A percentile compares a stretch with the other conserved stretches of the same genome.
These are phyloP conservation scores for Drosophila azteca DNA, from an alignment of 1,140 invertebrate genomes.

Conservation along the genomic window DNA sequence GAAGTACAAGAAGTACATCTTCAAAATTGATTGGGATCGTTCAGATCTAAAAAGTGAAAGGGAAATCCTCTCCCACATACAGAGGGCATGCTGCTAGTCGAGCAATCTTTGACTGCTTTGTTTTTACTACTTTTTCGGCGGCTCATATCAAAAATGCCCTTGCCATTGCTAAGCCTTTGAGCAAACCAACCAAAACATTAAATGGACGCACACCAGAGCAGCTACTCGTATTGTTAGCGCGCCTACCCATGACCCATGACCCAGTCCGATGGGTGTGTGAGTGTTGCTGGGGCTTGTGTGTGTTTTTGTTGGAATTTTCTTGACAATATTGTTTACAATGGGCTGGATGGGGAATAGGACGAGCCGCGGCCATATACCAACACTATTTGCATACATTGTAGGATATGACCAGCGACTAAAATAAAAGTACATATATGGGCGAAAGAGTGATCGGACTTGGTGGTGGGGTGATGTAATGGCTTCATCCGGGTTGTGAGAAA, in stretches of 20 bases:
- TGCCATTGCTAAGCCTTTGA: conserved; percentile 58
- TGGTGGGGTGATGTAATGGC: conserved; percentile 6
- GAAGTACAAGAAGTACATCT: too few relatives aligned
- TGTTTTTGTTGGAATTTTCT: too few relatives aligned
- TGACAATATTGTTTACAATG: conserved; percentile 57
- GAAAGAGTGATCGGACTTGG: conserved; percentile 29
- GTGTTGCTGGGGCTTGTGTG: conserved; percentile 14
- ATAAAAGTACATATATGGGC: conserved; percentile 27
- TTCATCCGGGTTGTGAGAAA: conserved; percentile 10
- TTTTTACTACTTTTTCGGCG: conserved; percentile 15
- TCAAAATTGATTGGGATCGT: too few relatives aligned
- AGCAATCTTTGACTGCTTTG: too few relatives aligned
- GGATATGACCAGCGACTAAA: conserved; percentile 31
- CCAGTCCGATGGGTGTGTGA: conserved; percentile 4
- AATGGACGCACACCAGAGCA: conserved; percentile 35
- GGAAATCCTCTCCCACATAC: too few relatives aligned
- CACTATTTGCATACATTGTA: conserved; percentile 65
- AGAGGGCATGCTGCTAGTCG: too few relatives aligned
- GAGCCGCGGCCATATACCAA: conserved; percentile 13
- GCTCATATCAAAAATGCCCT: conserved; percentile 62
- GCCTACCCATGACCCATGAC: conserved; percentile 35
- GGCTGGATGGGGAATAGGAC: background rate
- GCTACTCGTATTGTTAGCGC: conserved; percentile 44
- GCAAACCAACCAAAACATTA: conserved; percentile 70
- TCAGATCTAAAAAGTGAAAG: too few relatives aligned